Percentiles rank a stretch among this genome's conserved stretches.
phyloP scores from a whole-genome alignment of 2,888 invertebrate genomes.

The Phortica magna region DNA sequence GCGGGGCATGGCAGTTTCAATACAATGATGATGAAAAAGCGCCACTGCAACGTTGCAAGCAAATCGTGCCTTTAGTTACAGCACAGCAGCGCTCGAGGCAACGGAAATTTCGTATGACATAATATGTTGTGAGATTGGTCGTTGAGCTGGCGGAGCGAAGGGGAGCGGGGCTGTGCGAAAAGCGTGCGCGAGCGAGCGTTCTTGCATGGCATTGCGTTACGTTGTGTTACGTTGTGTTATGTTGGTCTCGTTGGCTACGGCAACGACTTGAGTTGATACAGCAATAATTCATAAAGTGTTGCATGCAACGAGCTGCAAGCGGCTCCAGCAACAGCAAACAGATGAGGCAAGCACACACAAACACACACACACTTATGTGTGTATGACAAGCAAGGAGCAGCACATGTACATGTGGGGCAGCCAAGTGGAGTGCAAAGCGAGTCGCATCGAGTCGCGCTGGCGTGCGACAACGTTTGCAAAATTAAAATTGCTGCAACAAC shows the following conservation, averaged over 20 bases:
- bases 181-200: neutral
- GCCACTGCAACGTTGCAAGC: neutral
- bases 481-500: slow-evolving; percentile 72
- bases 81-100: slow-evolving; percentile 68
- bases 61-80: slow-evolving; percentile 64
- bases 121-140: slow-evolving; percentile 58
- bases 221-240: slow-evolving; percentile 33
- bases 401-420: neutral
- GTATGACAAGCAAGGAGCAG: slow-evolving; percentile 24
- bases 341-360: slow-evolving; percentile 57
- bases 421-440: slow-evolving; percentile 19
- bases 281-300: slow-evolving; percentile 74
- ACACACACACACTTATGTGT: slow-evolving; percentile 36
- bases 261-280: slow-evolving; percentile 70
- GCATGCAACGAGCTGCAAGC: slow-evolving; percentile 66
- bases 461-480: slow-evolving; percentile 69
- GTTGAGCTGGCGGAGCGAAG: neutral
- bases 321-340: slow-evolving; percentile 51
- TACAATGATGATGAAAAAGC: neutral
- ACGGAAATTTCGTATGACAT: slow-evolving; percentile 71
- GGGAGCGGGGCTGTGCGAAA: neutral
- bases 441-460: slow-evolving; percentile 28
- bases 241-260: slow-evolving; percentile 39
- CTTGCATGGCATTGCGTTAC: slow-evolving; percentile 5
- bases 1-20: too few relatives aligned